Evolutionary conservation across 2,113 vertebrate genomes (phyloP).

Genomic region (Lepus americanus): DNA sequence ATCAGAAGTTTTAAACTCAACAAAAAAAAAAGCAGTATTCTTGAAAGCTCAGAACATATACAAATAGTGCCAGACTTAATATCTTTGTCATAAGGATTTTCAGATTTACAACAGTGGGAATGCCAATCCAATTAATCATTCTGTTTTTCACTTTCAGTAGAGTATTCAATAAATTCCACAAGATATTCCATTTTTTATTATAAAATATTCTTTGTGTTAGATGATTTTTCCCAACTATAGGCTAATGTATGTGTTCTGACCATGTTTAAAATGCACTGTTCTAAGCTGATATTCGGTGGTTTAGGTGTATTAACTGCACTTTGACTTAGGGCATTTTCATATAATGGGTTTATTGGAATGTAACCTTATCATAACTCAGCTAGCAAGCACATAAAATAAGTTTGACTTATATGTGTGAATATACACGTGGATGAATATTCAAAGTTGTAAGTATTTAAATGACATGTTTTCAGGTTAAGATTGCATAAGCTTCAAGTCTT

Average conservation of each 20-base stretch:
- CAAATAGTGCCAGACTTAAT: too few relatives aligned
- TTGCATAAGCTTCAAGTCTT: conserved; percentile 57
- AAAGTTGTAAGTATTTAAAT: conserved; percentile 14
- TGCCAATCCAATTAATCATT: background rate
- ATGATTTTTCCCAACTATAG: background rate
- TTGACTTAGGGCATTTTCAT: background rate
- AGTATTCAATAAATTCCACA: background rate
- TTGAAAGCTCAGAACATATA: background rate
- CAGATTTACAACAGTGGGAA: background rate
- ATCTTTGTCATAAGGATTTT: background rate
- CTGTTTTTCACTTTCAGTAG: background rate
- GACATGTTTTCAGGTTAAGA: conserved; percentile 29
- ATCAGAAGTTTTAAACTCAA: background rate
- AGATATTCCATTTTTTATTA: background rate
- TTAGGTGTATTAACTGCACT: background rate
- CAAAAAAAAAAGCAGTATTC: background rate
- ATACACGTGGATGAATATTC: background rate
- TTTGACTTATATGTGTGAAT: background rate
- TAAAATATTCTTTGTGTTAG: background rate
- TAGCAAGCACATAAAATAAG: background rate
- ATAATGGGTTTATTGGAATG: background rate
- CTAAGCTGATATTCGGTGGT: background rate
- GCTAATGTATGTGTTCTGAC: too few relatives aligned
- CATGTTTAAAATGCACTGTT: background rate
- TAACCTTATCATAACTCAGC: background rate